phyloP scores from a whole-genome alignment of 2,113 vertebrate genomes.

The Climacteris rufus region DNA sequence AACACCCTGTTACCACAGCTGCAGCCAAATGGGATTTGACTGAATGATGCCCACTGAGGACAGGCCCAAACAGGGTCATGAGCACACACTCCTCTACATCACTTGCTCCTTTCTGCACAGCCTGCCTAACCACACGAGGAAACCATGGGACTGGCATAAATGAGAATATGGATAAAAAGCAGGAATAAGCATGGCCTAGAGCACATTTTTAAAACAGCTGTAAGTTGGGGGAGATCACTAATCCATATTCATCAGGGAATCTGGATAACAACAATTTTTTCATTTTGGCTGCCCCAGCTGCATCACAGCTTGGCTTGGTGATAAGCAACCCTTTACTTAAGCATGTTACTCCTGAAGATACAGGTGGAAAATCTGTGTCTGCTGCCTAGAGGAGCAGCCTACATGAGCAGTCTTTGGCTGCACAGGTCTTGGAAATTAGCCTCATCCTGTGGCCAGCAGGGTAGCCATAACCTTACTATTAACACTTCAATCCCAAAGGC shows the following conservation, averaged over 20 bases:
- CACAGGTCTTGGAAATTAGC: not conserved
- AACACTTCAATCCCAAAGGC: not conserved
- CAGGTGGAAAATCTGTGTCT: not conserved
- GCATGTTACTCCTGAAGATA: not conserved
- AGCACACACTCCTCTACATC: not conserved
- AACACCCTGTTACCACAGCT: not conserved
- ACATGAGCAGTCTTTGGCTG: not conserved
- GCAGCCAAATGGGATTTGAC: not conserved
- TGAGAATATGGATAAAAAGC: not conserved
- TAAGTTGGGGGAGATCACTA: not conserved
- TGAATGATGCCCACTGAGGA: not conserved
- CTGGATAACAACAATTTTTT: not conserved
- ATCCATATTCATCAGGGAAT: not conserved
- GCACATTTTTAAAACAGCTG: not conserved
- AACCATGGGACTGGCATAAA: not conserved
- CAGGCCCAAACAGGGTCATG: not conserved
- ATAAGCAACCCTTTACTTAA: not conserved
- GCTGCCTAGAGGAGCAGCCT: not conserved
- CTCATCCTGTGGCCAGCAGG: not conserved
- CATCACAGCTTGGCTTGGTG: not conserved
- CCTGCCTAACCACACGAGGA: not conserved
- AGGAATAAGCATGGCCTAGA: not conserved
- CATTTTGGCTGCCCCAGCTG: not conserved
- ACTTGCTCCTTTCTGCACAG: not conserved
- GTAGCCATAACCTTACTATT: not conserved